A percentile compares a stretch with the other conserved stretches of the same genome.
Conservation (phyloP, 2,113 vertebrate genomes). For the Grantiella picta region DNA sequence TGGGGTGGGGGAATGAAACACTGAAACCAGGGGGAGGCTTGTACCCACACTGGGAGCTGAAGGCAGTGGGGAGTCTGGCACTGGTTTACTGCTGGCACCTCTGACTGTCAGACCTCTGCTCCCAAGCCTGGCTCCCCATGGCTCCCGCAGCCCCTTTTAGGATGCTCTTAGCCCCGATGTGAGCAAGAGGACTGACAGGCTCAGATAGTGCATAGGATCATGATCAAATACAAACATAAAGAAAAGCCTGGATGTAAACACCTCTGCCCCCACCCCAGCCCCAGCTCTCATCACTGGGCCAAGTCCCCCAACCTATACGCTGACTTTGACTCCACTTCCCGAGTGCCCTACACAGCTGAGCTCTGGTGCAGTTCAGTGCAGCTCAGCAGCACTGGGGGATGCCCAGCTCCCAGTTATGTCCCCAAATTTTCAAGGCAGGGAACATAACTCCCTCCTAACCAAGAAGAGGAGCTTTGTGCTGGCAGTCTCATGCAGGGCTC, state of each 20-base stretch:
- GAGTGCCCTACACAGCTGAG: background rate
- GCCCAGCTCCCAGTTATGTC: background rate
- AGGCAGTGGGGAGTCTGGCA: background rate
- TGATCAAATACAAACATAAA: background rate
- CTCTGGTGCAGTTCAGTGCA: background rate
- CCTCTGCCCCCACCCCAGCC: accelerated
- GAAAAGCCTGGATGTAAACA: background rate
- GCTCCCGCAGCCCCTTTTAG: background rate
- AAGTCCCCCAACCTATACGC: background rate
- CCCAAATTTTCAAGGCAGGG: background rate
- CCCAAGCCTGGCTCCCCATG: accelerated
- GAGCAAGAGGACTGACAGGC: background rate
- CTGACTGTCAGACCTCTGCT: accelerated
- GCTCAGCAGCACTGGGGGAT: background rate
- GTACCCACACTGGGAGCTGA: accelerated
- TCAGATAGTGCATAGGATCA: accelerated
- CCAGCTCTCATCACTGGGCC: background rate
- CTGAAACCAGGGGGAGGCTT: accelerated
- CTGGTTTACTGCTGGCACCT: accelerated
- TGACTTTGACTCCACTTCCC: background rate
- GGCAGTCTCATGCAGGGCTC: background rate
- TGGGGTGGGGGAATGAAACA: background rate
- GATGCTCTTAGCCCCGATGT: background rate
- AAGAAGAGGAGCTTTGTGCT: background rate
- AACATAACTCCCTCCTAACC: background rate